Evolutionary conservation across 2,113 vertebrate species (phyloP).

Genomic region (Ia io): DNA sequence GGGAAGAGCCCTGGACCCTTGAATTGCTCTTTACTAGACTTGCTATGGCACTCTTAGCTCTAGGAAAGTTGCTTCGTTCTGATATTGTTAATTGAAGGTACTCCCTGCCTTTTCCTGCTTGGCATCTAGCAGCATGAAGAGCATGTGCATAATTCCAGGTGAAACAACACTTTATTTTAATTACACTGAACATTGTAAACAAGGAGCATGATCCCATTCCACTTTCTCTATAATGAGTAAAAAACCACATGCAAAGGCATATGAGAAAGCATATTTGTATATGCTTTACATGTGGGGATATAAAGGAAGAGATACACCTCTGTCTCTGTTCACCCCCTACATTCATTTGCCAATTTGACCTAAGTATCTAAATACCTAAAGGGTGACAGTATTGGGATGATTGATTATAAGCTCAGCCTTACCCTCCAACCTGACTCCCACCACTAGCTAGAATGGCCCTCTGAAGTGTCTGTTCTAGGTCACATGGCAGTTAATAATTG

Average conservation of each 20-base stretch:
- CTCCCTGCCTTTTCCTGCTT: not conserved
- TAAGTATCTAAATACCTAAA: not conserved
- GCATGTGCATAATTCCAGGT: conserved; percentile 27
- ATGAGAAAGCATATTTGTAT: not conserved
- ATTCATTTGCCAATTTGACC: not conserved
- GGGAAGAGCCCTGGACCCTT: not conserved
- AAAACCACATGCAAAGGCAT: conserved; percentile 9
- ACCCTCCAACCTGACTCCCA: not conserved
- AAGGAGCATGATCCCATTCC: not conserved
- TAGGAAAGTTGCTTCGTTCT: not conserved
- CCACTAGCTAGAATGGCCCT: not conserved
- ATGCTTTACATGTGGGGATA: not conserved
- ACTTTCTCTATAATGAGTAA: not conserved
- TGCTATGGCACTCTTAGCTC: not conserved
- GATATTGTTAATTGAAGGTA: not conserved
- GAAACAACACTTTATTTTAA: not conserved
- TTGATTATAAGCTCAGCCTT: not conserved
- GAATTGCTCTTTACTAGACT: not conserved
- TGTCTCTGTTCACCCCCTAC: not conserved
- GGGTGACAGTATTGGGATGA: not conserved
- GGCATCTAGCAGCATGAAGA: not conserved
- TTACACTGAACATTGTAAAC: not conserved
- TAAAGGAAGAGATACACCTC: not conserved
- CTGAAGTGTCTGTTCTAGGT: not conserved
- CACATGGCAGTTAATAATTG: not conserved